A percentile compares a stretch with the other conserved stretches of the same genome.
These are phyloP conservation scores for Pomatostomus ruficeps DNA, from an alignment of 2,113 vertebrate genomes.

Conservation along the genomic window DNA sequence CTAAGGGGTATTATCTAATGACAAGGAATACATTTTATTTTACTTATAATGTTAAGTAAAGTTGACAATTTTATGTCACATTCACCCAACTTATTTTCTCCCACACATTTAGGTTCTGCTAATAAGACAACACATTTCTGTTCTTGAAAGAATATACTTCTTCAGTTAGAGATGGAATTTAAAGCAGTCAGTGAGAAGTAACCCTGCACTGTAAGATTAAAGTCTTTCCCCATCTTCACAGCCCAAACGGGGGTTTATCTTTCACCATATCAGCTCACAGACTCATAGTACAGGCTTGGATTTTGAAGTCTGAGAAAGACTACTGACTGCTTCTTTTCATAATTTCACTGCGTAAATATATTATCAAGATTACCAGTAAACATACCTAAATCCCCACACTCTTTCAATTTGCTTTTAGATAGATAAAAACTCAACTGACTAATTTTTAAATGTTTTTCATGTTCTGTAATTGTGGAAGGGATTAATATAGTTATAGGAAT, in stretches of 20 bases:
- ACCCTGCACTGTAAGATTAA: background rate
- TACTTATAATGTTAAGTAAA: background rate
- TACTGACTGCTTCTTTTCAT: background rate
- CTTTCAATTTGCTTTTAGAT: background rate
- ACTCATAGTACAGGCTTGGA: background rate
- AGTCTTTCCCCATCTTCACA: background rate
- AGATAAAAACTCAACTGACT: background rate
- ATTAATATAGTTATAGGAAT: background rate
- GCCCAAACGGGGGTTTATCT: rapidly evolving
- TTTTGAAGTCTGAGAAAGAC: background rate
- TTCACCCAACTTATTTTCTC: background rate
- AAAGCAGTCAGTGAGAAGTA: background rate
- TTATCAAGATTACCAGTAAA: background rate
- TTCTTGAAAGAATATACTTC: background rate
- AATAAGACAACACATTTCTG: background rate
- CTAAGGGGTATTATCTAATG: background rate
- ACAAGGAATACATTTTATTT: background rate
- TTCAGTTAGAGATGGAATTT: background rate
- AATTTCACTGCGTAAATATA: background rate
- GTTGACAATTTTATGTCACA: background rate
- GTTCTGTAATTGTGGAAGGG: background rate
- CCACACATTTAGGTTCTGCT: background rate
- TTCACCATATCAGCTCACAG: background rate
- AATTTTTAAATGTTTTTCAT: background rate
- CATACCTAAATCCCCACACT: rapidly evolving